phyloP scores from a whole-genome alignment of 2,113 vertebrate genomes.

The Anser brachyrhynchus region DNA sequence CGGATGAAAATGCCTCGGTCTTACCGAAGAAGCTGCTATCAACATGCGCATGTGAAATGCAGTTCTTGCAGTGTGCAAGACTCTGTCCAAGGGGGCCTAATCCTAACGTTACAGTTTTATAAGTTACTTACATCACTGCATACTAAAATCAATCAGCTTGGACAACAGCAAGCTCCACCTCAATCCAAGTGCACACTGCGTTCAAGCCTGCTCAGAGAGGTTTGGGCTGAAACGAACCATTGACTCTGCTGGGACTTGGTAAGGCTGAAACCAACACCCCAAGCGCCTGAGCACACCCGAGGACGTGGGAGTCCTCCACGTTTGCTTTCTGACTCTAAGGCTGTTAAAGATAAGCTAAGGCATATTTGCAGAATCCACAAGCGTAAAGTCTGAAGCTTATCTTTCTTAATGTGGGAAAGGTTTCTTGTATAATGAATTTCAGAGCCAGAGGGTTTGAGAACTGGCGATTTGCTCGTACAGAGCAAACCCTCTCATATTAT shows the following conservation, averaged over 20 bases:
- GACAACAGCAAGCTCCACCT: not conserved
- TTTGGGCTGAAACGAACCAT: not conserved
- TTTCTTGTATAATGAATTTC: not conserved
- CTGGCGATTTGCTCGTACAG: not conserved
- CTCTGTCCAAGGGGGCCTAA: not conserved
- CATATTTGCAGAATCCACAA: not conserved
- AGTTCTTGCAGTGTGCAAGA: not conserved
- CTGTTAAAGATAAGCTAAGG: not conserved
- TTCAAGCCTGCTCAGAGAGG: not conserved
- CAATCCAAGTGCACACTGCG: not conserved
- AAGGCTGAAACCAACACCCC: not conserved
- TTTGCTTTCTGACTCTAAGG: not conserved
- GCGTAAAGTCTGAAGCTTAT: not conserved
- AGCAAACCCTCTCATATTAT: accelerated
- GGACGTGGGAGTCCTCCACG: not conserved
- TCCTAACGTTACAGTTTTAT: not conserved
- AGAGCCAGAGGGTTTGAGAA: not conserved
- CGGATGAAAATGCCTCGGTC: not conserved
- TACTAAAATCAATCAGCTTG: not conserved
- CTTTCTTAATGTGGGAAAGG: not conserved
- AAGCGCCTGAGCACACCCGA: not conserved
- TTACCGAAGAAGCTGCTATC: not conserved
- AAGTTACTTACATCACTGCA: not conserved
- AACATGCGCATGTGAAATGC: accelerated
- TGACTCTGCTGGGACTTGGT: not conserved